These are phyloP conservation scores for Euclidia mi DNA, from an alignment of 2,888 invertebrate genomes.

Conservation along the genomic window DNA sequence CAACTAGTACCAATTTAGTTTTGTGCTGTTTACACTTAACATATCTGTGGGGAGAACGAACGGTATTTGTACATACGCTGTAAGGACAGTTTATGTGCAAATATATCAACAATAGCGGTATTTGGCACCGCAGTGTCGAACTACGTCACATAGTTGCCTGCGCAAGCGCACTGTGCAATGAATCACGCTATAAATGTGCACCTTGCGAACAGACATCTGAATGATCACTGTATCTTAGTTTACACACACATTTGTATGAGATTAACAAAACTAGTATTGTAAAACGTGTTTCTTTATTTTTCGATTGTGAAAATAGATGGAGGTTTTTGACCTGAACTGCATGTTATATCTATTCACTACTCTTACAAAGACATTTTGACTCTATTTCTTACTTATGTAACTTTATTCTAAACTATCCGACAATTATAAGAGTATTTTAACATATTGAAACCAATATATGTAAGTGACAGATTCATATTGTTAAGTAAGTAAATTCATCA, in stretches of 20 bases:
- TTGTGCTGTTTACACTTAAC: constrained; percentile 4
- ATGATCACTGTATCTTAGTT: not conserved
- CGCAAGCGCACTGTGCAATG: constrained; percentile 45
- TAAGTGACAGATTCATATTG: too few relatives aligned
- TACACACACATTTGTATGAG: not conserved
- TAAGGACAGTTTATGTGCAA: constrained; percentile 69
- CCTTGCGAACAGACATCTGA: constrained; percentile 7
- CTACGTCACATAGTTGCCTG: constrained; percentile 62
- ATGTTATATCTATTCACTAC: too few relatives aligned
- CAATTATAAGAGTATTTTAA: too few relatives aligned
- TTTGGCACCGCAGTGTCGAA: constrained; percentile 59
- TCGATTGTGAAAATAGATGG: too few relatives aligned
- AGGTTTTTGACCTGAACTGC: too few relatives aligned
- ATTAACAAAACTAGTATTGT: not conserved
- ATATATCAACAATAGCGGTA: constrained; percentile 70
- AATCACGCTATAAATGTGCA: constrained; percentile 37
- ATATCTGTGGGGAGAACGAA: constrained; percentile 14
- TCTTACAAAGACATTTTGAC: too few relatives aligned
- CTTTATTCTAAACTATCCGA: too few relatives aligned
- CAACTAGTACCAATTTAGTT: constrained; percentile 1
- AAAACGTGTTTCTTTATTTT: too few relatives aligned
- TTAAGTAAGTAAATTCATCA: too few relatives aligned
- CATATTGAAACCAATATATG: too few relatives aligned
- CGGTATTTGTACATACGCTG: constrained; percentile 54
- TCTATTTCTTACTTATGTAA: too few relatives aligned